Evolutionary conservation across 2,797 vertebrate genomes (phyloP), one percentile per base, ranked within the genome.

Genomic region (Etheostoma perlongum): DNA sequence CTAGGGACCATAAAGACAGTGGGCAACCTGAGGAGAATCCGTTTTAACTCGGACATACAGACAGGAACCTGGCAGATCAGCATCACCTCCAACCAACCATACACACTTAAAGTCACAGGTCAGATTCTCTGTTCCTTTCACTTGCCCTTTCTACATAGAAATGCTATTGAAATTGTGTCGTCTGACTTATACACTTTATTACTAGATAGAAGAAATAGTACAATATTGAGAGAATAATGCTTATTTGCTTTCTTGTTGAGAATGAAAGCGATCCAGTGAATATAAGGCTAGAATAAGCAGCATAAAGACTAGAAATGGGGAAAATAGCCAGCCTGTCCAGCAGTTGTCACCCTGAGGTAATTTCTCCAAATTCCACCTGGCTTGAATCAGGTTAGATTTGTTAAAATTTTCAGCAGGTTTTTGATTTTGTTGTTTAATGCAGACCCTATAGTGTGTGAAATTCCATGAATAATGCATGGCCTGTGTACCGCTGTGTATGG

Each of bases 31-130:
- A 12, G 63, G 62, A 92, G 93, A 78, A 75, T 94, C 61, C 72
- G 51, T 27, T 70, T 95, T 9, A 79, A 86, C 0, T 16, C 59
- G 58, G 74, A 81, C 57, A 82, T 54, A 1, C 51, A 85, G 27
- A 12, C 42, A 10, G 94, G 94, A 73, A 47, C 14, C 16, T 95
- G 95, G 95, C 3, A 84, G 52, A 89, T 95, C 67, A 72, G 51
- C 62, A 90, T 95, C 46, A 67, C 36, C 18, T 90, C 91, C n/a
- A 71, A 7, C 2, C 30, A 68, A 15, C 30, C 92, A 25, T 95
- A 93, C 79, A 93, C 91, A 21, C 55, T 95, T 19, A 95, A 94
- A 92, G 83, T 95, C 64, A 93, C 91, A 82, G 94, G 95, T 95
- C 59, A 88, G 81, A 62, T 23, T 1, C 2, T 16, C 2, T 62